Evolutionary conservation across 1,140 invertebrate species (phyloP), one percentile per base, ranked within the genome.

Genomic region (Proctacanthus coquilletti): DNA sequence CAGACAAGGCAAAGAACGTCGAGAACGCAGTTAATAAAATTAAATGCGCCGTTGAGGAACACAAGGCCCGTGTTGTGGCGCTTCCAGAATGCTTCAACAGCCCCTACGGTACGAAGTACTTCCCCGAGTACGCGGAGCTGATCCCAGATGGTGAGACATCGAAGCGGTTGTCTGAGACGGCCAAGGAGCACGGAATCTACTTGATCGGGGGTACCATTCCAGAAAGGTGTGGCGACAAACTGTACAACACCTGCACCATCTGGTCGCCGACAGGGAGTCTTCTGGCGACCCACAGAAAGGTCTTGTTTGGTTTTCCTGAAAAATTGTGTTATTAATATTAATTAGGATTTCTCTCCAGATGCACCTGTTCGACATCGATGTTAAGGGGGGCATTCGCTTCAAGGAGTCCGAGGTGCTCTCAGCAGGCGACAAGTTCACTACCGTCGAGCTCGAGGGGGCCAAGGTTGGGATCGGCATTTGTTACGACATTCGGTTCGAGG

Each of bases 321-420:
- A n/a, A n/a, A n/a, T n/a, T n/a, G n/a, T n/a, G n/a, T n/a, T n/a
- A n/a, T n/a, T n/a, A n/a, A n/a, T n/a, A n/a, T n/a, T n/a, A n/a
- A n/a, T n/a, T n/a, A n/a, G n/a, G n/a, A n/a, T n/a, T n/a, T n/a
- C n/a, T n/a, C 58, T 49, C 21, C 50, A 85, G 80, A 66, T 93
- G 51, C 93, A 97, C 65, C 68, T 97, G 19, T 96, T 96, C 62
- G 91, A 96, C 62, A 93, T 96, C 53, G 83, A 95, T 51, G 81
- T 96, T 36, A 86, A 87, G 34, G 84, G 79, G 17, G 85, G 86
- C 60, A 87, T 95, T 23, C 79, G 74, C n/a, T 94, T 96, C 50
- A 80, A 86, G 53, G 92, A 97, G 57, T 94, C 89, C 1, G 81
- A 91, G 44, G 75, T 77, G 1, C 55, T 96, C 1, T 72, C 68